phyloP scores from a whole-genome alignment of 1,140 invertebrate genomes.

The Tachypleus tridentatus region DNA sequence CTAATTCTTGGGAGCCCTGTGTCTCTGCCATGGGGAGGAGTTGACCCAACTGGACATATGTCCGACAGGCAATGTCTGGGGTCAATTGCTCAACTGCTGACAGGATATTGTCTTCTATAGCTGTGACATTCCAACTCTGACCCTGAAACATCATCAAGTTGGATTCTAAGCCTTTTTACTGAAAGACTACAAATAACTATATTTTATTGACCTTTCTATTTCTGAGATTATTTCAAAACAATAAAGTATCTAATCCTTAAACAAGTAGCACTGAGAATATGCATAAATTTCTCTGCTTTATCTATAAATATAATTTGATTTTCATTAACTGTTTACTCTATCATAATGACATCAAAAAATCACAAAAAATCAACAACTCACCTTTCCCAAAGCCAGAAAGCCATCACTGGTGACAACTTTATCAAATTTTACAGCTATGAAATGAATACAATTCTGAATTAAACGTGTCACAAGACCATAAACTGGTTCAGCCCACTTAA shows the following conservation, averaged over 20 bases:
- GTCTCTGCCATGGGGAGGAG: slow-evolving; percentile 21
- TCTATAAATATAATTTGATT: slow-evolving; percentile 1
- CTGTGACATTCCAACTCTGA: slow-evolving; percentile 50
- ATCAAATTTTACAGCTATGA: slow-evolving; percentile 50
- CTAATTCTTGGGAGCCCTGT: slow-evolving; percentile 18
- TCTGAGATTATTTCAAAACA: too few relatives aligned
- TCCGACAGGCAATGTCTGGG: slow-evolving; percentile 55
- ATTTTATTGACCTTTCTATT: too few relatives aligned
- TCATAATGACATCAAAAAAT: background rate
- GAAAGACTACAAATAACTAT: too few relatives aligned
- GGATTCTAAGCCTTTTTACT: background rate
- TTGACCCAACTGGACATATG: slow-evolving; percentile 43
- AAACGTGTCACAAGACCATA: slow-evolving; percentile 51
- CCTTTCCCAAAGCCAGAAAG: slow-evolving; percentile 47
- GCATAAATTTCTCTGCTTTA: background rate
- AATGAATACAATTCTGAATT: slow-evolving; percentile 50
- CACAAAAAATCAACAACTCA: slow-evolving; percentile 5
- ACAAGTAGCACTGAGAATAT: too few relatives aligned
- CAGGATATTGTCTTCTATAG: slow-evolving; percentile 51
- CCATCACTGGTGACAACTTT: slow-evolving; percentile 46
- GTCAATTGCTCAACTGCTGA: slow-evolving; percentile 47
- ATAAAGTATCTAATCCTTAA: too few relatives aligned
- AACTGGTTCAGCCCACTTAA: slow-evolving; percentile 57
- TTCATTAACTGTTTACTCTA: background rate
- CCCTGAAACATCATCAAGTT: slow-evolving; percentile 30